Percentiles rank a stretch among this genome's conserved stretches.
These are phyloP conservation scores for Tyria jacobaeae DNA, from an alignment of 2,888 invertebrate species.

Conservation along the genomic window DNA sequence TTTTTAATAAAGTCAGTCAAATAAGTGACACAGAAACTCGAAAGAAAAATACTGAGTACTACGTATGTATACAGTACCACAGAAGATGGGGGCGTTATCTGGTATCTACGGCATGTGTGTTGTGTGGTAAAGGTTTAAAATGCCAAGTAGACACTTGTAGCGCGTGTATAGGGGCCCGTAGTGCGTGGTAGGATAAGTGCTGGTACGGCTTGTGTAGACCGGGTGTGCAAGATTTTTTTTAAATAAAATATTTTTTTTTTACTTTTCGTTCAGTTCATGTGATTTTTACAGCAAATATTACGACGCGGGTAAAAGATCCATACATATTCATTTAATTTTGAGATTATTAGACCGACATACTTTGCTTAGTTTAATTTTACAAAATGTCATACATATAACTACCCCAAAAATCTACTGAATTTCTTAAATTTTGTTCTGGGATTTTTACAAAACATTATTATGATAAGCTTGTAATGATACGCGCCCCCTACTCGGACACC, in stretches of 20 bases:
- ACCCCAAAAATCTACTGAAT: not conserved
- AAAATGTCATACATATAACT: not conserved
- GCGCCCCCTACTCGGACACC: conserved; percentile 4
- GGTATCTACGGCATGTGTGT: conserved; percentile 53
- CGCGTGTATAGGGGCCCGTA: conserved; percentile 67
- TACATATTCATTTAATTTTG: not conserved
- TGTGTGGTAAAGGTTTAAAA: conserved; percentile 52
- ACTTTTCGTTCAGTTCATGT: not conserved
- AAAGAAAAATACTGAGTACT: conserved; percentile 46
- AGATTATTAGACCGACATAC: not conserved
- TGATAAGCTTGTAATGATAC: conserved; percentile 1
- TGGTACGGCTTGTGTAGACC: conserved; percentile 33
- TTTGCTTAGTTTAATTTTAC: not conserved
- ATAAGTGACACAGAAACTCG: not conserved
- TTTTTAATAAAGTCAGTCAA: not conserved
- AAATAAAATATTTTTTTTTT: not conserved
- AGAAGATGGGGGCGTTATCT: conserved; percentile 79
- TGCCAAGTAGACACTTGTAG: conserved; percentile 68
- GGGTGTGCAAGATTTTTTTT: not conserved
- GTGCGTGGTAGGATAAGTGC: conserved; percentile 27
- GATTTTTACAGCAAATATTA: not conserved
- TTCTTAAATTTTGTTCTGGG: not conserved
- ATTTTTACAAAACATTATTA: not conserved
- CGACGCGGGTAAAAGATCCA: not conserved
- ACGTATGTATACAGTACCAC: conserved; percentile 34